A percentile compares a stretch with the other conserved stretches of the same genome.
phyloP scores from a whole-genome alignment of 2,888 invertebrate genomes.

The Scaptomyza reducta region DNA sequence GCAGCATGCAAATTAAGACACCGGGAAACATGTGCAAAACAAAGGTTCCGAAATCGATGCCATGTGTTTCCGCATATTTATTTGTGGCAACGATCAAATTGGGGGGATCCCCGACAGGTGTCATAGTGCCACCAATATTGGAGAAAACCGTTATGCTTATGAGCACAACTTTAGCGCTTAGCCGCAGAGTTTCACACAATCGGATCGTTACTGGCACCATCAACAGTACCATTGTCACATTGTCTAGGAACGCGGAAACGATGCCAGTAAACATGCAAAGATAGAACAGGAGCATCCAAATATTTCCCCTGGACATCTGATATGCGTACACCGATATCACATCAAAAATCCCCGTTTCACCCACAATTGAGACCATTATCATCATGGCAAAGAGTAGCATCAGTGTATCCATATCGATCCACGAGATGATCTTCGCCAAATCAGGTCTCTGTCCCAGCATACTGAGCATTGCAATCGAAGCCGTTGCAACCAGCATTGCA shows the following conservation, averaged over 20 bases:
- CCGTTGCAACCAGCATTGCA: conserved; percentile 85
- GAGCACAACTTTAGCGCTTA: conserved; percentile 92
- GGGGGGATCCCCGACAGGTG: conserved; percentile 95
- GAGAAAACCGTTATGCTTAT: conserved; percentile 94
- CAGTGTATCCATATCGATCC: conserved; percentile 90
- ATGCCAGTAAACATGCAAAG: conserved; percentile 88
- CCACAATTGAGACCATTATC: conserved; percentile 89
- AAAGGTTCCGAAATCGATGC: conserved; percentile 91
- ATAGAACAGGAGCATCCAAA: conserved; percentile 89
- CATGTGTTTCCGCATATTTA: conserved; percentile 74
- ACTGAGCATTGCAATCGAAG: conserved; percentile 88
- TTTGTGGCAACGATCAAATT: conserved; percentile 82
- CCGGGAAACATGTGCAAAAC: conserved; percentile 92
- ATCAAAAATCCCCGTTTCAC: conserved; percentile 91
- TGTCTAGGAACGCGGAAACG: conserved; percentile 90
- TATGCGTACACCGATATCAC: conserved; percentile 89
- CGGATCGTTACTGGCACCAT: conserved; percentile 90
- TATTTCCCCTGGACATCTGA: conserved; percentile 88
- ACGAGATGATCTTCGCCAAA: conserved; percentile 87
- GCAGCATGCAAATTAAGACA: conserved; percentile 85
- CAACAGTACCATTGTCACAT: conserved; percentile 90
- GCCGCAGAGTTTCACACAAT: conserved; percentile 93
- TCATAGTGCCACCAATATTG: conserved; percentile 95
- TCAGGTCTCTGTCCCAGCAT: conserved; percentile 88
- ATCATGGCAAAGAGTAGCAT: conserved; percentile 90